Evolutionary conservation across 2,888 invertebrate species (phyloP).

Genomic region (Linyphia triangularis): DNA sequence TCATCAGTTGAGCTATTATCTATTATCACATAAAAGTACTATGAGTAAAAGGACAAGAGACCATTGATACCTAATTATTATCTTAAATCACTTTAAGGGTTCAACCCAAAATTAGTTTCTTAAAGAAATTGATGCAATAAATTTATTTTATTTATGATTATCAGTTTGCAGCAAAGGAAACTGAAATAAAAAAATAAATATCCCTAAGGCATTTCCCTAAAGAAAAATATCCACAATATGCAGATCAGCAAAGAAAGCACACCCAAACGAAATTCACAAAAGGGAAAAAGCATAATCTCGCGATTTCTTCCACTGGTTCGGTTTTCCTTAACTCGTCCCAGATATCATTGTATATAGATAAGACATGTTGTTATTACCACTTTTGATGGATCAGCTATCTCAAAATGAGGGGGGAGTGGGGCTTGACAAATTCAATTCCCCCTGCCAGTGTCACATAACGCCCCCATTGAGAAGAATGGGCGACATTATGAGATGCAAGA

Average conservation of each 20-base stretch:
- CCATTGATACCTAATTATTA: too few species aligned
- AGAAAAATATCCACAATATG: background rate
- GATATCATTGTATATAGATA: constrained; percentile 54
- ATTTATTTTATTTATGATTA: too few species aligned
- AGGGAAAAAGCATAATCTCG: background rate
- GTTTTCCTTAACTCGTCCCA: constrained; percentile 30
- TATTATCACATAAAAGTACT: too few species aligned
- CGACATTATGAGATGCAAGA: constrained; percentile 73
- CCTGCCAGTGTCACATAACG: constrained; percentile 23
- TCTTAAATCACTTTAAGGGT: too few species aligned
- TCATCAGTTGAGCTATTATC: too few species aligned
- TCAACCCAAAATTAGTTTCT: too few species aligned
- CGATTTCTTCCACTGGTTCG: constrained; percentile 24
- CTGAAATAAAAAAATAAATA: too few species aligned
- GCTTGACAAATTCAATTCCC: constrained; percentile 58
- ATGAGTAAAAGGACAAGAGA: too few species aligned
- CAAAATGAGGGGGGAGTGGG: constrained; percentile 22
- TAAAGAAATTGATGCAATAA: too few species aligned
- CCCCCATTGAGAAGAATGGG: constrained; percentile 63
- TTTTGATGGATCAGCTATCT: constrained; percentile 66
- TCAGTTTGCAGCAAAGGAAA: too few species aligned
- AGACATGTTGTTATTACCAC: constrained; percentile 64
- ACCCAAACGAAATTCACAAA: background rate
- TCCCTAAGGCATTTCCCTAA: too few species aligned
- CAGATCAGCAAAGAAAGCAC: background rate